Conservation (phyloP, 2,797 vertebrate genomes). For the Paedocypris micromegethes region DNA sequence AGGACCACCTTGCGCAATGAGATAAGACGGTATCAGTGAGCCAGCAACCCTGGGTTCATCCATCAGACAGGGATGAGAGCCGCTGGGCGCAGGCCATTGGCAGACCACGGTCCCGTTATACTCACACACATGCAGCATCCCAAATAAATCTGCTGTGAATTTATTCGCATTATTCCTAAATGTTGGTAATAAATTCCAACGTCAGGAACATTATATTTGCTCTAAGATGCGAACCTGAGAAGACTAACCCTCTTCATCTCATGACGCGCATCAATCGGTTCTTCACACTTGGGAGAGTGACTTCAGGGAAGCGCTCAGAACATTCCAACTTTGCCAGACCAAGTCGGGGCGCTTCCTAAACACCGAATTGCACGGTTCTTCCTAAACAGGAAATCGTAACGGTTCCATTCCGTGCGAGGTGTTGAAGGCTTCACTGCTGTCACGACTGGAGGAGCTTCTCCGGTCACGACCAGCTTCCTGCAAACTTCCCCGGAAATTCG, state of each 20-base stretch:
- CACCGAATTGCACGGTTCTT: background rate
- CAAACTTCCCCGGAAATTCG: background rate
- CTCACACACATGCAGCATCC: slow-evolving; percentile 1
- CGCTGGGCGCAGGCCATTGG: slow-evolving; percentile 27
- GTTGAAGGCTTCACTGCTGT: background rate
- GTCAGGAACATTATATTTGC: background rate
- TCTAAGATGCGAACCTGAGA: background rate
- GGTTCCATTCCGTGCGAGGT: too few relatives aligned
- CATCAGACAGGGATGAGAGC: slow-evolving; percentile 44
- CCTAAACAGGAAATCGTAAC: slow-evolving; percentile 20
- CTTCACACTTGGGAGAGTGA: background rate
- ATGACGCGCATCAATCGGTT: background rate
- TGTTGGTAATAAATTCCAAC: slow-evolving; percentile 7
- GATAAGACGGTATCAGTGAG: slow-evolving; percentile 55
- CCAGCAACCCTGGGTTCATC: slow-evolving; percentile 50
- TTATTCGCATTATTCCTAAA: slow-evolving; percentile 8
- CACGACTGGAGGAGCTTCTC: background rate
- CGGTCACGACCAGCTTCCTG: slow-evolving; percentile 21
- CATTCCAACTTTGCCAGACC: too few relatives aligned
- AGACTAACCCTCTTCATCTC: background rate
- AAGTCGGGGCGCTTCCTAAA: too few relatives aligned
- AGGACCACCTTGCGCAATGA: slow-evolving; percentile 49
- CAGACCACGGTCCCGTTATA: slow-evolving; percentile 21
- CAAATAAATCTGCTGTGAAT: slow-evolving; percentile 7
- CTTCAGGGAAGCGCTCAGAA: background rate